A percentile compares a stretch with the other conserved stretches of the same genome.
Conservation (phyloP, 2,113 vertebrate genomes). For the Phasianus colchicus region DNA sequence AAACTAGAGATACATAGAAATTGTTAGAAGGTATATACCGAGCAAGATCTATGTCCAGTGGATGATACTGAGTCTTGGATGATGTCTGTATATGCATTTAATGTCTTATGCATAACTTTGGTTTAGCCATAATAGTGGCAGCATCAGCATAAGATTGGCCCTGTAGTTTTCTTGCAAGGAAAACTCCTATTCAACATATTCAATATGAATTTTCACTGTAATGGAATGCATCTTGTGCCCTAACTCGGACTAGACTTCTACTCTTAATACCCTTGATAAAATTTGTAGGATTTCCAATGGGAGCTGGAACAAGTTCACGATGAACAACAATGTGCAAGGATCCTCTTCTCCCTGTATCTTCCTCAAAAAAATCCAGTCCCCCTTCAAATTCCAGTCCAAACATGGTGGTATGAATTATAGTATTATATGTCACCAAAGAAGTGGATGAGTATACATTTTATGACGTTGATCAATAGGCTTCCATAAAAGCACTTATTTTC, state of each 20-base stretch:
- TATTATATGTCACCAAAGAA: neutral
- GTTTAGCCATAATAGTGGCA: neutral
- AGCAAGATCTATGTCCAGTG: neutral
- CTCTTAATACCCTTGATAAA: neutral
- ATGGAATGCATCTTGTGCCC: neutral
- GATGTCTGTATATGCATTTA: neutral
- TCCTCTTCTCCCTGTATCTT: neutral
- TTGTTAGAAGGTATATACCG: neutral
- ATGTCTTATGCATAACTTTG: neutral
- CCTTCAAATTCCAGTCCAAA: neutral
- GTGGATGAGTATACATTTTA: neutral
- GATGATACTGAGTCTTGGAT: neutral
- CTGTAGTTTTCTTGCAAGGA: neutral
- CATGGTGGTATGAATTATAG: neutral
- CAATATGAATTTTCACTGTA: neutral
- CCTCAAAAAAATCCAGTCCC: neutral
- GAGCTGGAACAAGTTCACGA: neutral
- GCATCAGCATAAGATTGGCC: neutral
- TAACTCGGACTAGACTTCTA: neutral
- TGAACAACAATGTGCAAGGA: neutral
- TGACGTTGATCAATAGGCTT: neutral
- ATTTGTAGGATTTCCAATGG: neutral
- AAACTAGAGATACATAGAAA: neutral
- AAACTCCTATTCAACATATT: neutral
- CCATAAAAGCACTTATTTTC: conserved; percentile 1